phyloP scores from a whole-genome alignment of 2,113 vertebrate species.

The Elgaria multicarinata region DNA sequence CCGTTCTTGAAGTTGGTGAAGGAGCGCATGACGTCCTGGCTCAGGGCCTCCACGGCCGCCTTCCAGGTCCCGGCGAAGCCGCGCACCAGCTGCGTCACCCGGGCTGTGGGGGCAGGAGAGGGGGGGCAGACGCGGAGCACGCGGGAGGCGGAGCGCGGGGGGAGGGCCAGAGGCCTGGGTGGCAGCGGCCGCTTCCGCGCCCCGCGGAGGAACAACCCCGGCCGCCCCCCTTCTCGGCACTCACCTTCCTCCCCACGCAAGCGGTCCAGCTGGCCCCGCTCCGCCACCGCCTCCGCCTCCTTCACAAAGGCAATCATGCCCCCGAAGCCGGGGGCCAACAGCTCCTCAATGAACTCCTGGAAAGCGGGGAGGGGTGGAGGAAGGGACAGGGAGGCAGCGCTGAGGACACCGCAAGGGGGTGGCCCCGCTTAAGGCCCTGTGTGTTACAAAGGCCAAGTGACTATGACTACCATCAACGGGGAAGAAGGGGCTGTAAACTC shows the following conservation, averaged over 20 bases:
- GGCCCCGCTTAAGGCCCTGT: neutral
- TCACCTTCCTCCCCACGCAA: slow-evolving; percentile 90
- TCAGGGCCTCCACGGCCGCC: slow-evolving; percentile 88
- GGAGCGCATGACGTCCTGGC: slow-evolving; percentile 93
- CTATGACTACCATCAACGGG: no score
- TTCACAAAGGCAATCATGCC: slow-evolving; percentile 94
- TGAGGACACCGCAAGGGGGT: neutral
- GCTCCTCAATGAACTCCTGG: slow-evolving; percentile 93
- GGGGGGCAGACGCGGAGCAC: fast-evolving
- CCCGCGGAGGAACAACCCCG: no score
- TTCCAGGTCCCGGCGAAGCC: slow-evolving; percentile 91
- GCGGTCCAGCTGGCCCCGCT: slow-evolving; percentile 88
- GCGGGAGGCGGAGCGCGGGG: no score
- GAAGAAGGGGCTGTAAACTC: no score
- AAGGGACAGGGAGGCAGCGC: neutral
- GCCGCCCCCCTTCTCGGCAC: slow-evolving; percentile 3
- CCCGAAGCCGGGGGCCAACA: slow-evolving; percentile 88
- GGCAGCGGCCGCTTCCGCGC: no score
- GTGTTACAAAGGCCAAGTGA: no score
- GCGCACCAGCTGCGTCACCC: slow-evolving; percentile 87
- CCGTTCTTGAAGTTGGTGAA: slow-evolving; percentile 96
- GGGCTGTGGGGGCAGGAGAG: slow-evolving; percentile 68
- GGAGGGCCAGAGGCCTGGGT: neutral
- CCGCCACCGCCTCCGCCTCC: slow-evolving; percentile 88
- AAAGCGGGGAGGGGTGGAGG: neutral